Evolutionary conservation across 2,797 vertebrate genomes (phyloP).

Genomic region (Fundulus diaphanus): DNA sequence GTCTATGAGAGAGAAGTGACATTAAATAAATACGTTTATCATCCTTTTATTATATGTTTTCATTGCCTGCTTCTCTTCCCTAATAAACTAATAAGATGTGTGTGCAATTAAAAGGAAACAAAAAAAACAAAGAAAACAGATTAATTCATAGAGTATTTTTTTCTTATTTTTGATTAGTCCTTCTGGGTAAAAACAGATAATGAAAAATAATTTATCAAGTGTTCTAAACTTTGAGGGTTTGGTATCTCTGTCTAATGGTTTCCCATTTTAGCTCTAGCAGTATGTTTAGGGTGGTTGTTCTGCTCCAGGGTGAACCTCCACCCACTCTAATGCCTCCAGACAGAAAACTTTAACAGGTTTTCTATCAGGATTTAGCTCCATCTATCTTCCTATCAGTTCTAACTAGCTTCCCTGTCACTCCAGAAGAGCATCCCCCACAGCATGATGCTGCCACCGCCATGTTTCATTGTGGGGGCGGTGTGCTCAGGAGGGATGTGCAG

Average conservation of each 20-base stretch:
- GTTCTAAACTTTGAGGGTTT: neutral
- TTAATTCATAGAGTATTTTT: neutral
- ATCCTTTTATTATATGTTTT: neutral
- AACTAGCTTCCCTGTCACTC: neutral
- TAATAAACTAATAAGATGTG: neutral
- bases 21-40: neutral
- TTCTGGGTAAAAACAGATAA: neutral
- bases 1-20: constrained; percentile 50
- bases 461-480: neutral
- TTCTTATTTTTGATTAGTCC: no score
- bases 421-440: neutral
- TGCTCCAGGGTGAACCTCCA: neutral
- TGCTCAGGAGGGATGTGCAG: neutral
- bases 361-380: neutral
- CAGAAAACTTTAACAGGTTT: no score
- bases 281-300: neutral
- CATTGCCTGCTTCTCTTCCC: neutral
- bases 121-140: neutral
- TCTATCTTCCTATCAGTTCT: neutral
- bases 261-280: neutral
- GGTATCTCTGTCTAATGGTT: neutral
- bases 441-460: neutral
- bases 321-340: no score
- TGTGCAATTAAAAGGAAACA: neutral
- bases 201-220: neutral